phyloP scores from a whole-genome alignment of 2,113 vertebrate species.

The Chauna torquata region DNA sequence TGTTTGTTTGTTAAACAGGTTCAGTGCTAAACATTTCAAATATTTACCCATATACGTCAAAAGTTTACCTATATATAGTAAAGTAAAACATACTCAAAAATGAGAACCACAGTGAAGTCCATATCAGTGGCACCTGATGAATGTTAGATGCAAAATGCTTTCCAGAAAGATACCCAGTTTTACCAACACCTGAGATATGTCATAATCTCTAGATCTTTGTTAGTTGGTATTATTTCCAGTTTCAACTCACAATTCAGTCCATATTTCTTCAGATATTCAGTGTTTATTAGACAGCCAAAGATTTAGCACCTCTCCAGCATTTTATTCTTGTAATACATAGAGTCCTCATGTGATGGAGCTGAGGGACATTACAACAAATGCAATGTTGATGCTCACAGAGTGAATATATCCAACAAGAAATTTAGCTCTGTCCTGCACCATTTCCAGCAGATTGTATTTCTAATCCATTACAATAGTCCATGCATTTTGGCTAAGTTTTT shows the following conservation, averaged over 20 bases:
- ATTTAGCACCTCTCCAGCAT: background rate
- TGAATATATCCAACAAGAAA: background rate
- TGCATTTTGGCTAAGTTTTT: background rate
- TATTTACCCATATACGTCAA: background rate
- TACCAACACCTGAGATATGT: background rate
- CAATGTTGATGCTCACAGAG: background rate
- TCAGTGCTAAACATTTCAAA: background rate
- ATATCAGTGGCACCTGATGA: background rate
- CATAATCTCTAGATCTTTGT: background rate
- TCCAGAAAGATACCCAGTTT: background rate
- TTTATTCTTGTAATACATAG: background rate
- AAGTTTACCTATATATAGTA: background rate
- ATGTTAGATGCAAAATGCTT: background rate
- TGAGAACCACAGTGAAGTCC: fast-evolving
- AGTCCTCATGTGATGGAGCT: background rate
- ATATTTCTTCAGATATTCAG: background rate
- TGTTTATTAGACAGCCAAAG: background rate
- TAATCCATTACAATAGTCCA: background rate
- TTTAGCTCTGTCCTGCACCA: fast-evolving
- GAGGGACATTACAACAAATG: background rate
- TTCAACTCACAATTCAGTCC: background rate
- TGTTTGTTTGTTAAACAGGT: background rate
- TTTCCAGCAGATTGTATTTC: background rate
- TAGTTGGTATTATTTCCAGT: background rate
- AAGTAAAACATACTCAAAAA: background rate